Base-by-base conservation (phyloP, 23 tunicate species). In the Corella eumyota region DNA sequence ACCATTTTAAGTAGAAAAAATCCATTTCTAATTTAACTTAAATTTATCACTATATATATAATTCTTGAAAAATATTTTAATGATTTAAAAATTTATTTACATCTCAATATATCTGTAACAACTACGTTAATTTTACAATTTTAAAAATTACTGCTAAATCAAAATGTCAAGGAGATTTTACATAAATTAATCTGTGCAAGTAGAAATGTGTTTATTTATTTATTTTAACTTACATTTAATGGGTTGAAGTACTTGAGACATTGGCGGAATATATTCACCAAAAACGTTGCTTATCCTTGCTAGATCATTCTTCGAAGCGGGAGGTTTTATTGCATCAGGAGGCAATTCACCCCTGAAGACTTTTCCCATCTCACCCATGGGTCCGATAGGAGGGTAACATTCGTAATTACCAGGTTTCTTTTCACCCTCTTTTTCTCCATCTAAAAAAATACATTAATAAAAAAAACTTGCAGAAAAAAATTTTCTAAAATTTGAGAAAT, bases 311-410 rank as follows among this genome's bases (percentile, higher is more conserved):
- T 85, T 85, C 9, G 90, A 58, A 7, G 77, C 73, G 6, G 77
- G 77, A 29, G 97, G 97, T 45, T 74, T 80, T 25, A 90, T 90
- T 3, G 97, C 97, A 22, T 90, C 97, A 0, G 90, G 79, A 19
- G 97, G 81, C n/a, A 90, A 69, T 35, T 90, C 97, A 5, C 95
- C 97, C 75, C 97, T 48, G 53, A 63, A 76, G 26, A 90, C 97
- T 69, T 90, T 90, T 22, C 97, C 97, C 97, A 90, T 90, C 65
- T 90, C 97, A 19, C 97, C 97, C 97, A 90, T 90, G 27, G 97
- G 97, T 17, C 90, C 90, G 32, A 90, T 80, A 29, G 90, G 84
- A 34, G 97, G 97, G 65, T 88, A 88, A 28, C 97, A 88, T 35
- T 88, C 88, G 36, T 72, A 79, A 34, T 58, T 79, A 26, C 72